phyloP scores from a whole-genome alignment of 30 jellyfish, hydroid and myxozoan genomes.

The Hydractinia symbiolongicarpus region DNA sequence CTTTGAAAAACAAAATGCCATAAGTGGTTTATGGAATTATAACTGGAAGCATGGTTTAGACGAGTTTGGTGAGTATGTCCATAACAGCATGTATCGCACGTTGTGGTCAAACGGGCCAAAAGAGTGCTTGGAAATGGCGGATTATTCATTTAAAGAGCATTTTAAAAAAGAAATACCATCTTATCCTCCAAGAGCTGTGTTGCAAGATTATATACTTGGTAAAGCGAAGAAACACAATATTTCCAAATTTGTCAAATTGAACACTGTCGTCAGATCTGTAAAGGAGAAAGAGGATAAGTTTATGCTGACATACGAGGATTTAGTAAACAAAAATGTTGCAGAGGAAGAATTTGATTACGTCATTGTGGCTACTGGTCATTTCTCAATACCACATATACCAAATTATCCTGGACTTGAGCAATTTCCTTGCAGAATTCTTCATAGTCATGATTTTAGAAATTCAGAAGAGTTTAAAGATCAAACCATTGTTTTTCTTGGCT shows the following conservation, averaged over 20 bases:
- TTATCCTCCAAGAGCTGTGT: conserved; percentile 56
- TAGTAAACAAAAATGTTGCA: conserved; percentile 17
- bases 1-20: conserved; percentile 52
- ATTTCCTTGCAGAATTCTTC: conserved; percentile 61
- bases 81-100: conserved; percentile 60
- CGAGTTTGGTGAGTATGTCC: conserved; percentile 64
- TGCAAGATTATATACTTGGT: conserved; percentile 53
- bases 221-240: conserved; percentile 24
- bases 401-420: conserved; percentile 44
- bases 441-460: conserved; percentile 64
- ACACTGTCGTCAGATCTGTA: conserved; percentile 49
- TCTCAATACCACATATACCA: conserved; percentile 60
- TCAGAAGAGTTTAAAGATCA: conserved; percentile 38
- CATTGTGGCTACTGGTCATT: conserved; percentile 67
- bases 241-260: conserved; percentile 24
- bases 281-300: conserved; percentile 36
- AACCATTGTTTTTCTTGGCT: conserved; percentile 45
- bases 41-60: conserved; percentile 69
- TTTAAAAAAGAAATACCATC: conserved; percentile 65
- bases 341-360: conserved; percentile 52
- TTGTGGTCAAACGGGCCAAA: conserved; percentile 79
- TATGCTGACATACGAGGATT: conserved; percentile 29
- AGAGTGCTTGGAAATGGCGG: conserved; percentile 64
- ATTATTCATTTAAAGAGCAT: conserved; percentile 62
- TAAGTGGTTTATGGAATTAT: conserved; percentile 75